phyloP scores from a whole-genome alignment of 2,113 vertebrate species.

The Zapornia atra region DNA sequence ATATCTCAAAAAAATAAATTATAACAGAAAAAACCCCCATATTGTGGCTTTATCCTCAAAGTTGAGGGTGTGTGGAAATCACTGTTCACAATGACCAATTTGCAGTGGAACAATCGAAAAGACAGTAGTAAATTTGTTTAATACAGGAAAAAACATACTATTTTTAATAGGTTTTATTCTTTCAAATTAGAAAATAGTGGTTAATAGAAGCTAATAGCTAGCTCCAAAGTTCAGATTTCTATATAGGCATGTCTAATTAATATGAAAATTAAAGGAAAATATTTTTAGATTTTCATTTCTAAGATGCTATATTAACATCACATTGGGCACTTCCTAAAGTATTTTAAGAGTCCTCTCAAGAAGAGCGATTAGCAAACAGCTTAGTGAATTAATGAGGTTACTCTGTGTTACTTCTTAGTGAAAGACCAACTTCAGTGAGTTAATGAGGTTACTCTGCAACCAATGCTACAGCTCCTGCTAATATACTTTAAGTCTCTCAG shows the following conservation, averaged over 20 bases:
- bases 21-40: neutral
- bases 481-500: neutral
- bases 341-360: neutral
- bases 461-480: neutral
- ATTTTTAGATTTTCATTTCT: neutral
- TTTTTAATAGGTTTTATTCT: neutral
- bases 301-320: neutral
- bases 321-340: neutral
- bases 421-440: neutral
- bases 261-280: neutral
- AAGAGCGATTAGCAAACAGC: neutral
- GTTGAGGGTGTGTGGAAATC: rapidly evolving
- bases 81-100: neutral
- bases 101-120: neutral
- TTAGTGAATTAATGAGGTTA: constrained; percentile 27
- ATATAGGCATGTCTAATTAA: neutral
- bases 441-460: neutral
- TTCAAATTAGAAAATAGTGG: neutral
- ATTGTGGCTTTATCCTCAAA: neutral
- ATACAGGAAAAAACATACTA: neutral
- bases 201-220: neutral
- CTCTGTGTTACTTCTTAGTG: neutral
- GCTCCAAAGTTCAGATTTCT: neutral
- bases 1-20: neutral
- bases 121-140: neutral